These are phyloP conservation scores for Hyposoter dolosus DNA, from an alignment of 2,888 invertebrate genomes.

Conservation along the genomic window DNA sequence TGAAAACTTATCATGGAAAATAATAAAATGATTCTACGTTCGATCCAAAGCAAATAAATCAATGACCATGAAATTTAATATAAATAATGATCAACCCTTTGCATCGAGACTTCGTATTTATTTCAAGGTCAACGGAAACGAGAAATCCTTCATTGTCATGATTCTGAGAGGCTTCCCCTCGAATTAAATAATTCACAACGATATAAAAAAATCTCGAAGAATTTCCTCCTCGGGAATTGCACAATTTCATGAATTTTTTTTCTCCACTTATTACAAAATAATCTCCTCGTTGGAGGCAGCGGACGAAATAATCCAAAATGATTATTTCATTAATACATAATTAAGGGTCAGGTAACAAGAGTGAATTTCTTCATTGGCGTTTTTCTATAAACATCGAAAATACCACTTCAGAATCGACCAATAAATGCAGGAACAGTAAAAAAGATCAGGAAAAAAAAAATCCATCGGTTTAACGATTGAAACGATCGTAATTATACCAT, in stretches of 20 bases:
- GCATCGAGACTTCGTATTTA: not conserved
- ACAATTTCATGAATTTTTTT: constrained; percentile 3
- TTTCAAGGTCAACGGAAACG: not conserved
- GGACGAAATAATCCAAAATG: not conserved
- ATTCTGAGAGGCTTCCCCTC: not conserved
- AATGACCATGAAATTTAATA: not conserved
- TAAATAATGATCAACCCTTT: not conserved
- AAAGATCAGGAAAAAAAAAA: constrained; percentile 18
- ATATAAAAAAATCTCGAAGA: constrained; percentile 1
- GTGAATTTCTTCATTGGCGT: not conserved
- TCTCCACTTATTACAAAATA: not conserved
- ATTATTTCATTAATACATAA: not conserved
- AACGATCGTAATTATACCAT: constrained; percentile 51
- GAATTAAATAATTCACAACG: not conserved
- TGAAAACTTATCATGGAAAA: no score
- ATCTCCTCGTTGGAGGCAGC: not conserved
- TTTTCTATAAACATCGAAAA: not conserved
- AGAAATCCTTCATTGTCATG: not conserved
- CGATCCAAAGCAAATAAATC: not conserved
- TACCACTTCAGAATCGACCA: not conserved
- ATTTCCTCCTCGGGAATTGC: not conserved
- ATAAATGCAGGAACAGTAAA: not conserved
- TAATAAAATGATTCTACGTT: not conserved
- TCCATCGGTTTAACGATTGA: constrained; percentile 15
- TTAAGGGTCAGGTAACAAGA: not conserved